These are phyloP conservation scores for Scomber scombrus DNA, from an alignment of 2,113 vertebrate species.

Conservation along the genomic window DNA sequence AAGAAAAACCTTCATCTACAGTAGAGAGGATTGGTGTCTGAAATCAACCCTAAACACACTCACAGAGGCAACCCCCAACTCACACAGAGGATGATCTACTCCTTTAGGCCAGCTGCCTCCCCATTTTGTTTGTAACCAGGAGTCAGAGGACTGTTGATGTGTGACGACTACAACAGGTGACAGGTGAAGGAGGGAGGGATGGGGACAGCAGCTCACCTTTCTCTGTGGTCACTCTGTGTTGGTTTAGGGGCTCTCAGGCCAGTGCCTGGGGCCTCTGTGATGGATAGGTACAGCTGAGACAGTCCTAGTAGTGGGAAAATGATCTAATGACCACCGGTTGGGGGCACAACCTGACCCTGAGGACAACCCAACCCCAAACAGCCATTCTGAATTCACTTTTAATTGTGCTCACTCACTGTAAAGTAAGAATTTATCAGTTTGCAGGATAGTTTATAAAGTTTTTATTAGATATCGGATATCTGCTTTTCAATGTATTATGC, in stretches of 20 bases:
- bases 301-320: conserved; percentile 18
- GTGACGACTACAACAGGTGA: conserved; percentile 73
- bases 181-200: conserved; percentile 56
- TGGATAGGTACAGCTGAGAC: conserved; percentile 69
- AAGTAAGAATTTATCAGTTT: conserved; percentile 12
- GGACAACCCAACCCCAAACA: conserved; percentile 31
- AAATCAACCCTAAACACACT: conserved; percentile 34
- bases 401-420: conserved; percentile 15
- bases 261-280: conserved; percentile 44
- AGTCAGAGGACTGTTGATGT: conserved; percentile 49
- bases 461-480: conserved; percentile 26
- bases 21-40: conserved; percentile 32
- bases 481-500: neutral
- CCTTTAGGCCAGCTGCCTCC: conserved; percentile 59
- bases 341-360: conserved; percentile 31
- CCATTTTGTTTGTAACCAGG: conserved; percentile 22
- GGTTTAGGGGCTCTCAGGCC: conserved; percentile 39
- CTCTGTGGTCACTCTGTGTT: conserved; percentile 34
- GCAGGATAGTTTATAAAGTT: conserved; percentile 14
- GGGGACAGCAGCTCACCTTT: conserved; percentile 52
- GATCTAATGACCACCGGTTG: conserved; percentile 28
- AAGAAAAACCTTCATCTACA: conserved; percentile 37
- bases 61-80: conserved; percentile 17
- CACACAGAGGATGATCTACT: conserved; percentile 17
- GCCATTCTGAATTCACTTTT: neutral